Conservation (phyloP, 23 tunicate species). For the Trididemnum nubilum region DNA sequence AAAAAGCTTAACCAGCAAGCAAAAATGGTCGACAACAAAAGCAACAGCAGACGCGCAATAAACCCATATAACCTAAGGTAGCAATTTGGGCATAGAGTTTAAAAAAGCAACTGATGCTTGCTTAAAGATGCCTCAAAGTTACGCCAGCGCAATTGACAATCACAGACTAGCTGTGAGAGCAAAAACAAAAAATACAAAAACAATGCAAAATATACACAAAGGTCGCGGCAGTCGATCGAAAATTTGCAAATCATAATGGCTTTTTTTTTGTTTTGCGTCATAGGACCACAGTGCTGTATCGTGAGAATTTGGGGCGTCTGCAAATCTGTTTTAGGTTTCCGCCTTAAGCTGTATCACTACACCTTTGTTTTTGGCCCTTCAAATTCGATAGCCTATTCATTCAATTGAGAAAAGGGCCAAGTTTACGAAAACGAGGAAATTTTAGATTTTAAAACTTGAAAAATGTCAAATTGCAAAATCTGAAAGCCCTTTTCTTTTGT, state of each 20-base stretch:
- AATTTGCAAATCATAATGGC: too few relatives aligned
- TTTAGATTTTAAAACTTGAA: neutral
- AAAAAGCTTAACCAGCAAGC: neutral
- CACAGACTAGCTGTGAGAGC: slow-evolving; percentile 20
- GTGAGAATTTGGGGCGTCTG: neutral
- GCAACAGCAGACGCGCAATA: too few relatives aligned
- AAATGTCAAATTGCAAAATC: neutral
- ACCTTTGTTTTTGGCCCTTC: neutral
- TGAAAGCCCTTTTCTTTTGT: too few relatives aligned
- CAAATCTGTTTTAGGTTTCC: neutral
- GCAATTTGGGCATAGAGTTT: too few relatives aligned
- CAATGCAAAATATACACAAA: neutral
- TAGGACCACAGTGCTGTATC: too few relatives aligned
- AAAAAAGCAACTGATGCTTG: too few relatives aligned
- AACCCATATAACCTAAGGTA: too few relatives aligned
- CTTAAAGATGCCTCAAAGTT: neutral
- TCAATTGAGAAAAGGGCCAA: neutral
- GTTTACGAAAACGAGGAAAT: neutral
- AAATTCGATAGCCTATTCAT: too few relatives aligned
- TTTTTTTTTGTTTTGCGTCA: too few relatives aligned
- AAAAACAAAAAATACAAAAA: neutral
- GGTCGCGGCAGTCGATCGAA: neutral
- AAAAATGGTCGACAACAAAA: neutral
- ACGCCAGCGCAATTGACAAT: slow-evolving; percentile 16
- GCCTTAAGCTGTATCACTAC: neutral